Evolutionary conservation across 2,797 vertebrate species (phyloP).

Genomic region (Erethizon dorsatum): DNA sequence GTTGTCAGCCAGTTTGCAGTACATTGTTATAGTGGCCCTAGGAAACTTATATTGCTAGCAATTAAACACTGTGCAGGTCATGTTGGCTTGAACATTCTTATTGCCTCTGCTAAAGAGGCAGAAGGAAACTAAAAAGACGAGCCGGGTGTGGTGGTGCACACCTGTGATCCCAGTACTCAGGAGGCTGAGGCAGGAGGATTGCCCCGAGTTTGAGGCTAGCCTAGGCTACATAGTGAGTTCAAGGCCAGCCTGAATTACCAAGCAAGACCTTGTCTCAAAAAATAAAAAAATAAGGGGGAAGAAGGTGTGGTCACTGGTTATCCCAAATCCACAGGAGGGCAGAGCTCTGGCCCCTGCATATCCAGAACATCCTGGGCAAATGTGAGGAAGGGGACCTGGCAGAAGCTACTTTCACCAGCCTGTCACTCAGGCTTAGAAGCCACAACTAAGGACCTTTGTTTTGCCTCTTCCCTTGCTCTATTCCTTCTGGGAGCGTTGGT

Average conservation of each 20-base stretch:
- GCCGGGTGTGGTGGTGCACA: neutral
- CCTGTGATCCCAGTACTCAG: neutral
- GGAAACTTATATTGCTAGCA: neutral
- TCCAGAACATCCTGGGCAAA: neutral
- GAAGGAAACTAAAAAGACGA: neutral
- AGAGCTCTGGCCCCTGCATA: neutral
- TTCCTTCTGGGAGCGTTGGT: neutral
- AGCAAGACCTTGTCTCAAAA: neutral
- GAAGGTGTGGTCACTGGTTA: neutral
- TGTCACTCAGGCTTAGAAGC: neutral
- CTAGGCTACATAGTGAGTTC: neutral
- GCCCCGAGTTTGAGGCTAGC: neutral
- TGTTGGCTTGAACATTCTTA: neutral
- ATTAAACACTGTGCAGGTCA: neutral
- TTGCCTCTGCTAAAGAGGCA: slow-evolving; percentile 4
- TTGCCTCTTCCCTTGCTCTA: neutral
- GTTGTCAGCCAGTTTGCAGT: neutral
- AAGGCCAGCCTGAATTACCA: neutral
- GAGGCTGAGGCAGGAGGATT: neutral
- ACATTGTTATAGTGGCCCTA: neutral
- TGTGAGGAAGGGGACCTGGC: neutral
- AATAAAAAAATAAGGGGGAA: neutral
- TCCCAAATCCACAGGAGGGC: neutral
- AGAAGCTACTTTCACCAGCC: neutral
- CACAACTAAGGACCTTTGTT: neutral